Conservation (phyloP, 2,113 vertebrate species). For the Glareola pratincola region DNA sequence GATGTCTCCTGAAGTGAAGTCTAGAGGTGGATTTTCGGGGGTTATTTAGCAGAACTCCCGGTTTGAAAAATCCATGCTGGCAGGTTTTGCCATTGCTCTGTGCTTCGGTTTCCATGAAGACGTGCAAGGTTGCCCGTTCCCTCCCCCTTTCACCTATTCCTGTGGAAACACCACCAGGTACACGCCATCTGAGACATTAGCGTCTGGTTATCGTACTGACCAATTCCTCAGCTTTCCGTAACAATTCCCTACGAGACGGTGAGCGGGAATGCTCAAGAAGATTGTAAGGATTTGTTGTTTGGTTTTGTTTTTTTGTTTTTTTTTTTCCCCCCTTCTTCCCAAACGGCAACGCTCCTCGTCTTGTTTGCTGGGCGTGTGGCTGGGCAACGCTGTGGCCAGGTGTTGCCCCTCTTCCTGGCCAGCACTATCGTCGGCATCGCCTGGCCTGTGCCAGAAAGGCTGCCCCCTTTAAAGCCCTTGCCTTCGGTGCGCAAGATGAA, state of each 20-base stretch:
- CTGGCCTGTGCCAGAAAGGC: background rate
- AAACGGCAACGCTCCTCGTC: background rate
- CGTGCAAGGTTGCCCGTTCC: background rate
- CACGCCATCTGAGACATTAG: background rate
- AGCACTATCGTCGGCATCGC: background rate
- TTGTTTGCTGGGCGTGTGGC: background rate
- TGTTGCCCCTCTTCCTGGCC: background rate
- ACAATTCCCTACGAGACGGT: background rate
- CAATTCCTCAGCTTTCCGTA: background rate
- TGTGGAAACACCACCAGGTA: background rate
- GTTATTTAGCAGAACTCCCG: background rate
- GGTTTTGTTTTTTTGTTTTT: background rate
- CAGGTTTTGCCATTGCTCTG: background rate
- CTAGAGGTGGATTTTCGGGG: background rate
- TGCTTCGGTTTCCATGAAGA: background rate
- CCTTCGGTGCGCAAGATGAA: background rate
- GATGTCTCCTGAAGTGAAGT: background rate
- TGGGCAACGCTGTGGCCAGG: accelerated
- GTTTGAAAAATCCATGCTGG: background rate
- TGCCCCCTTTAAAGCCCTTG: background rate
- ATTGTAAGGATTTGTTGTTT: background rate
- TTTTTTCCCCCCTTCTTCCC: background rate
- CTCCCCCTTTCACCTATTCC: background rate
- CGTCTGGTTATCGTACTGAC: background rate
- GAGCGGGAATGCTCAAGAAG: background rate